Conservation (phyloP, 2,888 invertebrate species). For the Cerastoderma edule region DNA sequence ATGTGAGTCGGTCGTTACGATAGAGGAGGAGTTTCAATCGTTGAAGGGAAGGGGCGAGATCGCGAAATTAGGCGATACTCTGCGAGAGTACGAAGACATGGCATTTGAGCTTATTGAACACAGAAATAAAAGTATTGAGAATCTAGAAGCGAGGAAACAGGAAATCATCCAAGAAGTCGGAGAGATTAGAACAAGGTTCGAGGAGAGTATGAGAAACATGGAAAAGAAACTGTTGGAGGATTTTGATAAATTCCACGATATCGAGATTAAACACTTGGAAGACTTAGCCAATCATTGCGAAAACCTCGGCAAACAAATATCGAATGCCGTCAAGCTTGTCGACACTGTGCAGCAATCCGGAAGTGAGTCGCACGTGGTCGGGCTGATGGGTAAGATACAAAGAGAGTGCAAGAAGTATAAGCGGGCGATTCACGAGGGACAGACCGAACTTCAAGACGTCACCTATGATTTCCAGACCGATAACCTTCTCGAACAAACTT, state of each 20-base stretch:
- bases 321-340: constrained; percentile 44
- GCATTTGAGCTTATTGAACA: constrained; percentile 35
- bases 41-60: constrained; percentile 42
- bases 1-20: constrained; percentile 46
- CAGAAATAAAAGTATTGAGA: constrained; percentile 38
- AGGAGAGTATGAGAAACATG: constrained; percentile 36
- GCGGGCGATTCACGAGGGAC: constrained; percentile 31
- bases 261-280: constrained; percentile 37
- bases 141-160: constrained; percentile 37
- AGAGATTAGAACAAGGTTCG: constrained; percentile 43
- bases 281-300: constrained; percentile 35
- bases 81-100: constrained; percentile 38
- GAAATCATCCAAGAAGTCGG: constrained; percentile 38
- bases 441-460: constrained; percentile 38
- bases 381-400: constrained; percentile 31
- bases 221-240: constrained; percentile 42
- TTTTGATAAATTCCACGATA: constrained; percentile 41
- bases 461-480: constrained; percentile 49
- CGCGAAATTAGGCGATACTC: constrained; percentile 10
- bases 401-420: constrained; percentile 46
- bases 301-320: constrained; percentile 51
- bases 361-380: constrained; percentile 43
- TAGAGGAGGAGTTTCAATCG: constrained; percentile 40
- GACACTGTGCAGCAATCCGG: constrained; percentile 50
- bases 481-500: constrained; percentile 35